Base-by-base conservation (phyloP, 2,888 invertebrate genomes). In the Andrena camellia region DNA sequence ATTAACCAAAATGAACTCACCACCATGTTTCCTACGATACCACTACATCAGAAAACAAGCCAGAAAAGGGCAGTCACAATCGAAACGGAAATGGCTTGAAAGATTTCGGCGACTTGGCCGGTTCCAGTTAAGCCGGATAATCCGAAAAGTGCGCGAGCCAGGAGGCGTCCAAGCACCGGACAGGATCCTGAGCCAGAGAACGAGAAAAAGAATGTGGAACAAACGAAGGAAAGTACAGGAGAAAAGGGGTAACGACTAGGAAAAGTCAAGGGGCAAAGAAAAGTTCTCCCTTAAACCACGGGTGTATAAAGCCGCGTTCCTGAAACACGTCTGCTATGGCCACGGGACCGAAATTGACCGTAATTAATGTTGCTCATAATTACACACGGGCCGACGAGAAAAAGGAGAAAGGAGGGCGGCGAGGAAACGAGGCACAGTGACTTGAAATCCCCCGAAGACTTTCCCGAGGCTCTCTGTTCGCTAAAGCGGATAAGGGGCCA, bases 61-160 rank as follows among this genome's bases (percentile, higher is more conserved):
- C 3, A 23, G 8, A 8, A 29, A 31, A 33, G 29, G 29, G 20
- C 29, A 35, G n/a, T 48, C 48, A 17, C 10, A 31, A 7, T 33
- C 20, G 23, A 23, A 29, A 66, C 20, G 35, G 68, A 31, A 64
- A 74, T 57, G 63, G 33, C 62, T 35, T 17, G 26, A 10, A 75
- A 79, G 80, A 70, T 84, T 83, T 67, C 69, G 73, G 66, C 67
- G 83, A 80, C 76, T 70, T 83, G 50, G 52, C 52, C 62, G 59
- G 73, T 73, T 59, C 70, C 76, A 54, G 84, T 67, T 84, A 71
- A 84, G 67, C 84, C 63, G 84, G 84, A 83, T 84, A 73, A 83
- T 81, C 84, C 73, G 83, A 26, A 73, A 67, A 84, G 83, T 81
- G 81, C 73, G 54, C 57, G 62, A 77, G 63, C 73, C 54, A 70